Base-by-base conservation (phyloP, 2,888 invertebrate genomes). In the Perizoma affinitatum region DNA sequence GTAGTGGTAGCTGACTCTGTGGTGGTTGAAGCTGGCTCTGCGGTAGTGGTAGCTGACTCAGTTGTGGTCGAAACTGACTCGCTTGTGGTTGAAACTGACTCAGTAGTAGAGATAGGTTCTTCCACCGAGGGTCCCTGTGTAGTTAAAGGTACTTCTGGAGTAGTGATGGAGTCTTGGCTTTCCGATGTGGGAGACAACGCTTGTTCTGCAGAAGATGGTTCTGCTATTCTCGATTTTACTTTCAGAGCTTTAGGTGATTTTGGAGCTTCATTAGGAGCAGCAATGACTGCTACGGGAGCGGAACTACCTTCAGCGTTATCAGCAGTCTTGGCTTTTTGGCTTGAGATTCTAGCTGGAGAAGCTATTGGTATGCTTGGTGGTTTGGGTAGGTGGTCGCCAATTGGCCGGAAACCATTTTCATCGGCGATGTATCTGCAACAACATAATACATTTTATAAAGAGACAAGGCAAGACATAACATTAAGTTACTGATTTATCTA, bases 371-470 rank as follows among this genome's bases (percentile, higher is more conserved):
- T 76, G 36, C 59, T 72, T 33, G 78, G 69, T 41, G 66, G 41
- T 58, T 64, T 70, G 65, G 63, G 38, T 60, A 63, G 54, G 68
- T 74, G 95, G 69, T 93, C 94, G 9, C 95, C 95, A 65, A 94
- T 87, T 0, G 95, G 95, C 73, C 94, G 94, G 83, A 95, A 95
- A 35, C 95, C 95, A 75, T 96, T 95, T 81, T 96, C 95, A 76
- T 96, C 96, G 65, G 96, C 96, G 54, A 94, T 93, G 71, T 95
- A 96, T 62, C 94, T 94, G 73, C 61, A 64, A 34, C 41, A 61
- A 22, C 22, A 22, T 22, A 22, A 22, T 3, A 58, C 9, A 42
- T 49, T 33, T 33, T n/a, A 42, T n/a, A 42, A n/a, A n/a, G 4
- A 42, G 5, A 3, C 5, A n/a, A 10, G 9, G 3, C n/a, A 10